Conservation (phyloP, 2,888 invertebrate species). For the Bembecia ichneumoniformis region DNA sequence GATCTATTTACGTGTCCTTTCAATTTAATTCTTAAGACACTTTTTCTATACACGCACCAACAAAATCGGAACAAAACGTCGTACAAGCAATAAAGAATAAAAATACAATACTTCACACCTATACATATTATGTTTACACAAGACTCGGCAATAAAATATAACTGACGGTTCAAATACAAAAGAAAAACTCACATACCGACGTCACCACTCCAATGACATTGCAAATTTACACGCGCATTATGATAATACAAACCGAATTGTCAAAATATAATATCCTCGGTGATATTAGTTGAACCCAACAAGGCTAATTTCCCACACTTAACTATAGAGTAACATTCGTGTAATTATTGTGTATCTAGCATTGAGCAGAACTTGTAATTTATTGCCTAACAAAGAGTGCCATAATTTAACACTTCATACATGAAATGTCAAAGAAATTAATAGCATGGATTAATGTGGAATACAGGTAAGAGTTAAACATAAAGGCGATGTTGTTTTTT, state of each 20-base stretch:
- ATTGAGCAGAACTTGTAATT: constrained; percentile 20
- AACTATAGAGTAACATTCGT: constrained; percentile 15
- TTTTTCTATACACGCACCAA: constrained; percentile 15
- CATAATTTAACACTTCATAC: constrained; percentile 41
- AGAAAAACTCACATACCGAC: constrained; percentile 57
- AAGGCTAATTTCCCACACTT: constrained; percentile 62
- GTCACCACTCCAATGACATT: constrained; percentile 44
- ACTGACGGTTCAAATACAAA: constrained; percentile 43
- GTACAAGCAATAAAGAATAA: constrained; percentile 56
- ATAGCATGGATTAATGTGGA: constrained; percentile 37
- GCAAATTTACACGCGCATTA: constrained; percentile 37
- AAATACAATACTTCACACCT: constrained; percentile 65
- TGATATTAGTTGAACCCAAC: constrained; percentile 14
- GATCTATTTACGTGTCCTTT: not conserved
- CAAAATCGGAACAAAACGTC: constrained; percentile 39
- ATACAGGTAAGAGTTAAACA: not conserved
- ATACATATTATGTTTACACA: constrained; percentile 65
- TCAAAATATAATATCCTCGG: constrained; percentile 51
- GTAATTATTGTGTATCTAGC: constrained; percentile 36
- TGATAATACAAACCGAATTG: constrained; percentile 58
- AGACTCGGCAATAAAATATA: constrained; percentile 64
- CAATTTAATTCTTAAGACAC: constrained; percentile 6
- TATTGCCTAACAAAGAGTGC: constrained; percentile 20
- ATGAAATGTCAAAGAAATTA: constrained; percentile 52
- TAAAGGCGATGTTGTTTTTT: not conserved